phyloP scores from a whole-genome alignment of 2,888 invertebrate genomes.

The Pheosia gnoma region DNA sequence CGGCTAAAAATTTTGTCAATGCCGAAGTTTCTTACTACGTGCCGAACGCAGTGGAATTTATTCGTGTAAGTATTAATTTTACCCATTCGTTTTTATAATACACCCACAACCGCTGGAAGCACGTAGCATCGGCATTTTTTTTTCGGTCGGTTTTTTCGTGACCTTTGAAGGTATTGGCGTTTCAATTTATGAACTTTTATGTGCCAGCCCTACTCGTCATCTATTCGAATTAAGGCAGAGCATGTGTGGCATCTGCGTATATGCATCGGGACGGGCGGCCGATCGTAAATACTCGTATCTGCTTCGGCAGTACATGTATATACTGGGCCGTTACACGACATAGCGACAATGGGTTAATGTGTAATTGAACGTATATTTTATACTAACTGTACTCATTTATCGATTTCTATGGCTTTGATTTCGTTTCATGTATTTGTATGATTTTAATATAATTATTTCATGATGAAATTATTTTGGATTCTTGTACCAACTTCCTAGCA shows the following conservation, averaged over 20 bases:
- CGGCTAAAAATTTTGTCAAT: no score
- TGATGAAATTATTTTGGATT: neutral
- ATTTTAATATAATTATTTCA: slow-evolving; percentile 2
- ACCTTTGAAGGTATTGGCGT: no score
- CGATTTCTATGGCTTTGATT: slow-evolving; percentile 21
- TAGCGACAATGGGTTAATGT: slow-evolving; percentile 62
- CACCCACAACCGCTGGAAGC: no score
- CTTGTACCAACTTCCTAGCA: no score
- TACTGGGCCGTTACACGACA: slow-evolving; percentile 50
- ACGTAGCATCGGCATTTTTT: no score
- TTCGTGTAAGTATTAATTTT: no score
- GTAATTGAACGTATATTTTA: slow-evolving; percentile 48
- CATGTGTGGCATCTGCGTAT: slow-evolving; percentile 82
- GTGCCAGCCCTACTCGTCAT: slow-evolving; percentile 69
- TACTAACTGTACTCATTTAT: slow-evolving; percentile 31
- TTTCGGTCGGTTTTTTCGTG: no score
- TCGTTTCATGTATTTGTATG: slow-evolving; percentile 20
- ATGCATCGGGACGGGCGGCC: slow-evolving; percentile 58
- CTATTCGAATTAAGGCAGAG: slow-evolving; percentile 81
- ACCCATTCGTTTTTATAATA: no score
- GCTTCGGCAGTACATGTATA: slow-evolving; percentile 69
- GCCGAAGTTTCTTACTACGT: no score
- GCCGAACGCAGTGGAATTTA: no score
- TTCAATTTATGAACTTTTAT: neutral
- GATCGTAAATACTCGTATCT: slow-evolving; percentile 79